Percentiles rank a stretch among this genome's conserved stretches.
Evolutionary conservation across 2,888 invertebrate species (phyloP).

Genomic region (Liopterus haemorrhoidalis): DNA sequence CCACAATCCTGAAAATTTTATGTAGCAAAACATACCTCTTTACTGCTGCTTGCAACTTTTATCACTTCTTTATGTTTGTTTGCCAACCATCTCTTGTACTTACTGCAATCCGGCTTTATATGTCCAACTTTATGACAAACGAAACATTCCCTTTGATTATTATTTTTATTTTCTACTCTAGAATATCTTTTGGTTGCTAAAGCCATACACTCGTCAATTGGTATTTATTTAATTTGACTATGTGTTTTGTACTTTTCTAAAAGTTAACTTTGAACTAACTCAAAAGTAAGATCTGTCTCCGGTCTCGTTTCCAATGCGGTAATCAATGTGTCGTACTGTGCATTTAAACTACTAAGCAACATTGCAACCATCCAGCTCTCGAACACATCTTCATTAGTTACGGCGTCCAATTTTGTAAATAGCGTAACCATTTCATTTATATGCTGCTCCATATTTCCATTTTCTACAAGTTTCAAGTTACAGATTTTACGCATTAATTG

Average conservation of each 20-base stretch:
- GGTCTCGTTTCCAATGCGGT: slow-evolving; percentile 29
- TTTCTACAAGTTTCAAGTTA: slow-evolving; percentile 16
- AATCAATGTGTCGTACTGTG: slow-evolving; percentile 30
- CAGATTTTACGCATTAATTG: slow-evolving; percentile 20
- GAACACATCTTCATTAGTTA: slow-evolving; percentile 25
- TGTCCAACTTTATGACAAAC: too few species aligned
- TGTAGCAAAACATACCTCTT: too few species aligned
- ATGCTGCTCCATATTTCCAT: slow-evolving; percentile 28
- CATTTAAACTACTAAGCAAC: slow-evolving; percentile 30
- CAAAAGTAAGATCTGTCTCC: slow-evolving; percentile 27
- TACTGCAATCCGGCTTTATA: too few species aligned
- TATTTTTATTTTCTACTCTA: too few species aligned
- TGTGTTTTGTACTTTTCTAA: slow-evolving; percentile 29
- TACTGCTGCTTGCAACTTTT: too few species aligned
- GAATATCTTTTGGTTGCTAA: too few species aligned
- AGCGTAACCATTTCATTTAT: slow-evolving; percentile 27
- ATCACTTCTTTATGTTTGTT: too few species aligned
- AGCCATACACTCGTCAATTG: too few species aligned
- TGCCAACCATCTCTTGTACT: too few species aligned
- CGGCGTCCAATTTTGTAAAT: slow-evolving; percentile 24
- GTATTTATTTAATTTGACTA: too few species aligned
- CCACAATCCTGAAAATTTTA: too few species aligned
- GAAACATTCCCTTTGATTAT: too few species aligned
- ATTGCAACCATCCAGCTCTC: slow-evolving; percentile 28
- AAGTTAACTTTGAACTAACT: slow-evolving; percentile 28